A percentile compares a stretch with the other conserved stretches of the same genome.
phyloP scores from a whole-genome alignment of 2,113 vertebrate species.

The Gulo gulo region DNA sequence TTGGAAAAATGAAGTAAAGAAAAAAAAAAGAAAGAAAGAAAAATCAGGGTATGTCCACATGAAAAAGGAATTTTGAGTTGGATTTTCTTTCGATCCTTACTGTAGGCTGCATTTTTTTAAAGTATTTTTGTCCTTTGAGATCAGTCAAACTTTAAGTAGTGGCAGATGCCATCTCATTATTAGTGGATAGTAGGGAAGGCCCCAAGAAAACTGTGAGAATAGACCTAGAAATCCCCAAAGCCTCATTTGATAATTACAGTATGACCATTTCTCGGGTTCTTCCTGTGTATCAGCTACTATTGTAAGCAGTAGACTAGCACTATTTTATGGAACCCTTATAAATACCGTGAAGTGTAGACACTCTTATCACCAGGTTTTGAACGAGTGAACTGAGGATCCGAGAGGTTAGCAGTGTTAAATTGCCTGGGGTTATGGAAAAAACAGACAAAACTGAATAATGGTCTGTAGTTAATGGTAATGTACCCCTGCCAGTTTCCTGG shows the following conservation, averaged over 20 bases:
- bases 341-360: background rate
- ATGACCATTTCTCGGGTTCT: background rate
- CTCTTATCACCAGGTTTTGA: background rate
- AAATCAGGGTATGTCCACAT: background rate
- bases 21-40: background rate
- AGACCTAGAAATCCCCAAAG: conserved; percentile 9
- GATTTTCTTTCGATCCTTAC: background rate
- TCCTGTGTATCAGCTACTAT: background rate
- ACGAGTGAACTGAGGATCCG: background rate
- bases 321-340: background rate
- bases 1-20: background rate
- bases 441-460: background rate
- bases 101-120: background rate
- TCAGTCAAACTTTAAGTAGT: background rate
- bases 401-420: background rate
- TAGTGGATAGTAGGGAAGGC: background rate
- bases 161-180: background rate
- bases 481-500: background rate
- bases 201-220: background rate
- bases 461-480: background rate
- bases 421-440: background rate
- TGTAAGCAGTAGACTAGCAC: background rate
- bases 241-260: background rate
- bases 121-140: background rate
- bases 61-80: background rate